Percentiles rank a stretch among this genome's conserved stretches.
These are phyloP conservation scores for Ameiurus melas DNA, from an alignment of 2,113 vertebrate species.

Conservation along the genomic window DNA sequence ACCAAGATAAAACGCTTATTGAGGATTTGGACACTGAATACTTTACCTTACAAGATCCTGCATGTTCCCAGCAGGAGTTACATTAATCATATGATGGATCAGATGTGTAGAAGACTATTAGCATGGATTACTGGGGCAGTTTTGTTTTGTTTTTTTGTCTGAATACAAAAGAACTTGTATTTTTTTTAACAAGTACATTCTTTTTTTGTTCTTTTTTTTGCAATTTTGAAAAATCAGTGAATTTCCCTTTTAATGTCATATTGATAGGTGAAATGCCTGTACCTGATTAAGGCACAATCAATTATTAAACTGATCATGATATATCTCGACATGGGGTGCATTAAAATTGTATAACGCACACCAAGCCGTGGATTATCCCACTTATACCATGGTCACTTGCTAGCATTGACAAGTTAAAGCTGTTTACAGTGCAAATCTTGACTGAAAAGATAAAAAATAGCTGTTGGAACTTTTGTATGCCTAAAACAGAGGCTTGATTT, in stretches of 20 bases:
- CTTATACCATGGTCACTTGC: too few relatives aligned
- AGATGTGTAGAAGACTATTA: background rate
- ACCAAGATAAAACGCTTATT: background rate
- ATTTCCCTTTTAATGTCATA: background rate
- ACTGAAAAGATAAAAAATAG: too few relatives aligned
- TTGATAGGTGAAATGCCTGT: background rate
- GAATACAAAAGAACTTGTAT: background rate
- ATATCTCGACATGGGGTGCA: too few relatives aligned
- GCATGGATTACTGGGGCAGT: background rate
- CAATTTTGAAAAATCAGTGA: background rate
- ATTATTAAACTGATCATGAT: background rate
- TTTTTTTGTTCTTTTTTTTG: background rate
- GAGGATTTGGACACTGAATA: background rate
- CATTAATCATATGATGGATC: background rate
- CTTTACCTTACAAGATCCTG: background rate
- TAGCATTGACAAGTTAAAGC: too few relatives aligned
- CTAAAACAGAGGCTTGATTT: background rate
- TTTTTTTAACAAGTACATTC: background rate
- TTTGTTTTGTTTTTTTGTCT: background rate
- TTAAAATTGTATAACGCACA: too few relatives aligned
- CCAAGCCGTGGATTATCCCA: too few relatives aligned
- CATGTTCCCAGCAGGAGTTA: background rate
- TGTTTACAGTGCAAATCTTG: too few relatives aligned
- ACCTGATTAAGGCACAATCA: background rate
- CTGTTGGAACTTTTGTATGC: conserved; percentile 17